Base-by-base conservation (phyloP, 2,888 invertebrate genomes). In the Eueremaeus valkanovi region DNA sequence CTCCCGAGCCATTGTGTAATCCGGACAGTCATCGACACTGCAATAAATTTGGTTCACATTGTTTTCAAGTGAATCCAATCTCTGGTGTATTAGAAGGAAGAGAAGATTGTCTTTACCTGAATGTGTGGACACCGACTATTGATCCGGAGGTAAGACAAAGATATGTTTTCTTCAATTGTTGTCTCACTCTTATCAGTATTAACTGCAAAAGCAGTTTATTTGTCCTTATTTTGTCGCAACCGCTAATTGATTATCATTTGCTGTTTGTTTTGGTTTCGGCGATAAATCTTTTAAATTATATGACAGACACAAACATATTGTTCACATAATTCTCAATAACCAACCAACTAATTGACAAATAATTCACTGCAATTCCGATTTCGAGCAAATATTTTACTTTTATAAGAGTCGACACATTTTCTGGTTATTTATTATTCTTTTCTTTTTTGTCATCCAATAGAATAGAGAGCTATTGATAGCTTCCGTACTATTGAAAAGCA, bases 41-140 rank as follows among this genome's bases (percentile, higher is more conserved):
- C 13, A 78, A 76, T 51, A 77, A 78, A 66, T 79, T 78, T 55
- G 75, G 78, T 27, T 72, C 73, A 16, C 76, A 78, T 29, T 79
- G 79, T 45, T 77, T 78, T 61, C 79, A 79, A 45, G 42, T 78
- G 13, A 78, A 78, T 72, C 79, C 79, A 5, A 76, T 76, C 21
- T 78, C 78, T 11, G 70, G 73, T 45, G 73, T 78, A 31, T 78
- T 75, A 9, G 42, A 72, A 42, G 79, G 79, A n/a, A 76, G 68
- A 9, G 82, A 83, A 76, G 81, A 83, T 74, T 83, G 82, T 76
- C 76, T 82, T 0, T 81, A 80, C 76, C 73, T 83, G 73, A 80
- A 78, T 73, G 78, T 83, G 6, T 81, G 82, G 80, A 81, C 83
- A 2, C 83, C 82, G 0, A 76, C 79, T 16, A 55, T 81, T 1